These are phyloP conservation scores for Rhagoletis pomonella DNA, from an alignment of 1,140 invertebrate genomes.

Conservation along the genomic window DNA sequence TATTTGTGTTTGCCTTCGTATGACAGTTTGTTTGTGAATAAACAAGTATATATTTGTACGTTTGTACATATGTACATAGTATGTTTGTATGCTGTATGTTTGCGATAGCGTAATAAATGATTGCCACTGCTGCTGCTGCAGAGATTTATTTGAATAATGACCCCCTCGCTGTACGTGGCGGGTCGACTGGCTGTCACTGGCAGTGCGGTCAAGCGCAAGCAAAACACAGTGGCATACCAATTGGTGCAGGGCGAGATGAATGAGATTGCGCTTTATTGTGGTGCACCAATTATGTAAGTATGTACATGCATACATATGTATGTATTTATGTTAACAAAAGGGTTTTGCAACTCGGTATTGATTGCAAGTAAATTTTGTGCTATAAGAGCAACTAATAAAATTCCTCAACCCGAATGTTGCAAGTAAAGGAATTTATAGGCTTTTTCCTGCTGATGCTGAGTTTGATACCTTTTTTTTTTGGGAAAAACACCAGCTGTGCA, in stretches of 20 bases:
- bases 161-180: neutral
- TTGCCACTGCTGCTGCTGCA: slow-evolving; percentile 17
- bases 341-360: neutral
- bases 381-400: slow-evolving; percentile 13
- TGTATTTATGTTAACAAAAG: neutral
- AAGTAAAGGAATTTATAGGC: too few relatives aligned
- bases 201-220: slow-evolving; percentile 29
- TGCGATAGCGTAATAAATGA: slow-evolving; percentile 28
- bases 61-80: neutral
- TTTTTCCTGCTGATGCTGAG: too few relatives aligned
- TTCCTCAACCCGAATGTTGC: too few relatives aligned
- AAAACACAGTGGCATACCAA: slow-evolving; percentile 24
- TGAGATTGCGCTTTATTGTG: slow-evolving; percentile 25
- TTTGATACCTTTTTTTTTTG: too few relatives aligned
- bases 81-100: neutral
- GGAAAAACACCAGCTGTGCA: too few relatives aligned
- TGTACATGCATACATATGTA: neutral
- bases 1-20: neutral
- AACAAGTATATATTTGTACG: too few relatives aligned
- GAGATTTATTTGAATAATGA: slow-evolving; percentile 50
- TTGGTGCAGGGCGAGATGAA: neutral
- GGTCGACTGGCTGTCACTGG: neutral
- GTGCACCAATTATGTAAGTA: neutral
- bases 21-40: neutral
- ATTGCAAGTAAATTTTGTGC: neutral